Base-by-base conservation (phyloP, 2,888 invertebrate species). In the Tigriopus californicus region DNA sequence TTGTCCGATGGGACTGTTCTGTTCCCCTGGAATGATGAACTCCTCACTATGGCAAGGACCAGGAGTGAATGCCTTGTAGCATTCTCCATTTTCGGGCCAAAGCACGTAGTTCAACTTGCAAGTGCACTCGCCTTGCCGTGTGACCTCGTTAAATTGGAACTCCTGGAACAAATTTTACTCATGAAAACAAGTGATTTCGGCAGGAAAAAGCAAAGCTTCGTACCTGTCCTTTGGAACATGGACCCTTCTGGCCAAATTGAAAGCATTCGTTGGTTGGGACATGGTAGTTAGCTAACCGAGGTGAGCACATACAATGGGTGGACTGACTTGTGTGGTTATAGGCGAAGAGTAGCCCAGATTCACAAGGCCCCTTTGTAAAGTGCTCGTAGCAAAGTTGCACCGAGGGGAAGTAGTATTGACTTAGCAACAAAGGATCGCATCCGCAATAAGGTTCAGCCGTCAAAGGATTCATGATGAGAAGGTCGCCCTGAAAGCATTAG, bases 301-400 rank as follows among this genome's bases (percentile, higher is more conserved):
- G 66, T 64, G 80, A 77, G 66, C 88, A 88, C 57, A 83, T 85
- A 66, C 88, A 88, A 55, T 65, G 64, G 5, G 64, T 64, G 18
- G 60, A 49, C 11, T 62, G 58, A 13, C 52, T 49, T 22, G 72
- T 75, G 1, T 79, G 76, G 12, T 80, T 80, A 0, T 86, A 86
- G 56, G 87, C 71, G 71, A 85, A 87, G 59, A 88, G 72, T 68
- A 82, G 79, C 0, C 88, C 88, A 8, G 75, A 75, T 64, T 80
- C 79, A 67, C 88, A 88, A 0, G 87, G 87, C 0, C 88, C 88
- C 63, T 77, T 76, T 0, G 85, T 82, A 70, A 81, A 86, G 68
- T 85, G 84, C 64, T 84, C 81, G 68, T 84, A 82, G 67, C 88
- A 88, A 1, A 81, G 79, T n/a, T 79, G 76, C 52, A 77, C 75